phyloP scores from a whole-genome alignment of 2,888 invertebrate species.

The Drosophila anceps region DNA sequence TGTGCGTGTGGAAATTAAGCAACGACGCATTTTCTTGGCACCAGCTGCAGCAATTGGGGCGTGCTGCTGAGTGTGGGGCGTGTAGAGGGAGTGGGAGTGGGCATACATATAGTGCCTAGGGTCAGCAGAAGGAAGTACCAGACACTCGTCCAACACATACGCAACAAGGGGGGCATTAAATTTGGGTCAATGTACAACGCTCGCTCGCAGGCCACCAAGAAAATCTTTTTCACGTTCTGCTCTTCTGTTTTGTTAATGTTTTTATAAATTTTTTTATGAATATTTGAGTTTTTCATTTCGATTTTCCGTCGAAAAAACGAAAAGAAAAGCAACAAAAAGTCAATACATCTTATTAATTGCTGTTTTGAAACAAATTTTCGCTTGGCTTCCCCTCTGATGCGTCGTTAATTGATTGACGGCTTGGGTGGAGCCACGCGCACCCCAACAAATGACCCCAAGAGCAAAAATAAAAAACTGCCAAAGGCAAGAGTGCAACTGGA shows the following conservation, averaged over 20 bases:
- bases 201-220: slow-evolving; percentile 3
- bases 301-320: slow-evolving; percentile 11
- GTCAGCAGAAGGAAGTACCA: slow-evolving; percentile 56
- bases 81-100: not conserved
- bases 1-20: slow-evolving; percentile 66
- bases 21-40: slow-evolving; percentile 79
- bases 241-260: slow-evolving; percentile 31
- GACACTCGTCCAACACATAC: slow-evolving; percentile 19
- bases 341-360: slow-evolving; percentile 52
- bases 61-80: slow-evolving; percentile 39
- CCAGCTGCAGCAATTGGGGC: slow-evolving; percentile 71
- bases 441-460: slow-evolving; percentile 47
- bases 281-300: slow-evolving; percentile 33
- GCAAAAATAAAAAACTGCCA: slow-evolving; percentile 30
- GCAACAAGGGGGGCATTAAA: slow-evolving; percentile 30
- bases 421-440: slow-evolving; percentile 22
- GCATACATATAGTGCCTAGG: slow-evolving; percentile 25
- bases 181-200: slow-evolving; percentile 55
- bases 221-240: slow-evolving; percentile 9
- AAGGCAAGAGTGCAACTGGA: slow-evolving; percentile 7
- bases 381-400: slow-evolving; percentile 23
- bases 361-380: slow-evolving; percentile 45
- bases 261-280: slow-evolving; percentile 53
- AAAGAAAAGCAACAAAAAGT: slow-evolving; percentile 12
- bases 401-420: slow-evolving; percentile 71